phyloP scores from a whole-genome alignment of 2,888 invertebrate genomes.

The Itoplectis maculator region DNA sequence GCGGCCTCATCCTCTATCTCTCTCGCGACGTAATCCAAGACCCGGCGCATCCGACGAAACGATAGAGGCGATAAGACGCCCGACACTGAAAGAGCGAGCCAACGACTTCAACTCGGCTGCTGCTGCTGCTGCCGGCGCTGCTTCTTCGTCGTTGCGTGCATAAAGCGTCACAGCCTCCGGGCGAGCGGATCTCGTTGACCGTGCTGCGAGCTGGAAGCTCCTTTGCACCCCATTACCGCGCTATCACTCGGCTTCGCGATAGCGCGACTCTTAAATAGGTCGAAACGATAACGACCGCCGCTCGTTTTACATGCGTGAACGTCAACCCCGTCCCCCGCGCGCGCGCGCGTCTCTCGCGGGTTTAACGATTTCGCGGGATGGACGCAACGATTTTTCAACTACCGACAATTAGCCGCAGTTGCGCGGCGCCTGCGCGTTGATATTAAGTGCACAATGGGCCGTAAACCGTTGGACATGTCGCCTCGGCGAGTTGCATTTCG shows the following conservation, averaged over 20 bases:
- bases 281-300: slow-evolving; percentile 68
- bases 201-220: slow-evolving; percentile 23
- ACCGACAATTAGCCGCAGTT: slow-evolving; percentile 11
- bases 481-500: background rate
- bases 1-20: slow-evolving; percentile 50
- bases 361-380: background rate
- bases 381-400: slow-evolving; percentile 13
- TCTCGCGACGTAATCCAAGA: slow-evolving; percentile 54
- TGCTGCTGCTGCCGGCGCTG: too few species aligned
- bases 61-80: slow-evolving; percentile 13
- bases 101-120: background rate
- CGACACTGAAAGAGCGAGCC: background rate
- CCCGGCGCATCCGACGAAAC: slow-evolving; percentile 27
- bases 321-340: too few species aligned
- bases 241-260: slow-evolving; percentile 56
- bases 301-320: slow-evolving; percentile 51
- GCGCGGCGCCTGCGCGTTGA: background rate
- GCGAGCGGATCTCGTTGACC: slow-evolving; percentile 9
- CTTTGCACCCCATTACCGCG: slow-evolving; percentile 18
- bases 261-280: slow-evolving; percentile 67
- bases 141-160: background rate
- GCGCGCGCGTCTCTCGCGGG: background rate
- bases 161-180: slow-evolving; percentile 11
- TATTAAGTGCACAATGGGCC: background rate
- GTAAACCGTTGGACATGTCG: background rate